These are phyloP conservation scores for Montipora cactus DNA, from an alignment of 64 coral and sea anemone genomes.

Conservation along the genomic window DNA sequence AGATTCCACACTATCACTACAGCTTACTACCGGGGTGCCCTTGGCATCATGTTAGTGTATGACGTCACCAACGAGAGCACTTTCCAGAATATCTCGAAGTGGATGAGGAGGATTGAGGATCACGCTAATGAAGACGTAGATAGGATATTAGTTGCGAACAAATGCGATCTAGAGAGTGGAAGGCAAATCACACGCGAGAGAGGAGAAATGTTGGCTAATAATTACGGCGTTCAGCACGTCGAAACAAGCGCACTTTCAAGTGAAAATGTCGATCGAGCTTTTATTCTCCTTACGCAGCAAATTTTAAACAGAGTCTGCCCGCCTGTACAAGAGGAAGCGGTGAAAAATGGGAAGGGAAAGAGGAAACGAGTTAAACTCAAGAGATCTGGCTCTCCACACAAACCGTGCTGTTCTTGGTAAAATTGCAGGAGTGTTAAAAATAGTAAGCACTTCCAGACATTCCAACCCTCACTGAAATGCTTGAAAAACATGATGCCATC, in stretches of 20 bases:
- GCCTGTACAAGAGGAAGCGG: slow-evolving; percentile 73
- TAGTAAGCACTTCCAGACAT: too few species aligned
- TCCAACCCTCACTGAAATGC: too few species aligned
- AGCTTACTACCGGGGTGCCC: slow-evolving; percentile 94
- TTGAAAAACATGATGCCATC: too few species aligned
- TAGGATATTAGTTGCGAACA: slow-evolving; percentile 89
- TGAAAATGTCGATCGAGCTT: slow-evolving; percentile 89
- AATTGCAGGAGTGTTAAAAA: neutral
- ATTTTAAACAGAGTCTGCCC: slow-evolving; percentile 97
- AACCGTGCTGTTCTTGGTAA: slow-evolving; percentile 24
- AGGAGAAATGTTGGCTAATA: slow-evolving; percentile 81
- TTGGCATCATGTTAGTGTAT: slow-evolving; percentile 99
- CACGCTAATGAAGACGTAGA: slow-evolving; percentile 98
- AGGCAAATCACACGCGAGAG: slow-evolving; percentile 72
- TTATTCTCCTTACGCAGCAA: slow-evolving; percentile 81
- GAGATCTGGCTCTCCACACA: neutral
- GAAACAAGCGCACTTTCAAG: slow-evolving; percentile 93
- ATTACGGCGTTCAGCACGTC: slow-evolving; percentile 74
- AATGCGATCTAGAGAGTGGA: slow-evolving; percentile 86
- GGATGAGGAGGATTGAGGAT: slow-evolving; percentile 96
- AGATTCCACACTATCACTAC: slow-evolving; percentile 99
- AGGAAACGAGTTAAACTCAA: slow-evolving; percentile 41
- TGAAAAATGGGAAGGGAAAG: slow-evolving; percentile 72
- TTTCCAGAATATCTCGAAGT: slow-evolving; percentile 95
- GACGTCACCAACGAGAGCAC: slow-evolving; percentile 97